phyloP scores from a whole-genome alignment of 2,797 vertebrate species.

The Remorina albescens region DNA sequence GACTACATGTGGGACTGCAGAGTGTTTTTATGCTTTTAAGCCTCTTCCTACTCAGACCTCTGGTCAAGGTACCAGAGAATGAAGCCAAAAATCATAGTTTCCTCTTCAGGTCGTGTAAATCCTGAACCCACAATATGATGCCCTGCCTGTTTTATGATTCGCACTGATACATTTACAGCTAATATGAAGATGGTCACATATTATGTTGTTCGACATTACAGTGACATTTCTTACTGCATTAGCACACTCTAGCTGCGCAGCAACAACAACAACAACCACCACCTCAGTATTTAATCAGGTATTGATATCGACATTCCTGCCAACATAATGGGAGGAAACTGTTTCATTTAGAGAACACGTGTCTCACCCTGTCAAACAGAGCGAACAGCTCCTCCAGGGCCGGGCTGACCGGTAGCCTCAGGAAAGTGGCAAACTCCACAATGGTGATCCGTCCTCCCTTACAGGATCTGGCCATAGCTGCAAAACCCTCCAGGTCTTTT shows the following conservation, averaged over 20 bases:
- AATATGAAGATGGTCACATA: neutral
- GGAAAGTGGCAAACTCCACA: conserved; percentile 91
- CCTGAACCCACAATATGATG: conserved; percentile 9
- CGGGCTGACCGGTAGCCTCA: conserved; percentile 92
- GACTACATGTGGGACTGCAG: neutral
- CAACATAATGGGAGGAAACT: too few relatives aligned
- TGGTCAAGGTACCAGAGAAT: conserved; percentile 4
- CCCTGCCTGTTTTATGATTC: neutral
- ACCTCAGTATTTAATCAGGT: neutral
- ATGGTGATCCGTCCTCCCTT: conserved; percentile 95
- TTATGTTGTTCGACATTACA: neutral
- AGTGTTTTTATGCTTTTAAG: conserved; percentile 10
- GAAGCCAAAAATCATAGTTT: conserved; percentile 34
- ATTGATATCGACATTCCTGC: too few relatives aligned
- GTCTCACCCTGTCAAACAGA: conserved; percentile 95
- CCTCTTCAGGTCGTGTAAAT: conserved; percentile 12
- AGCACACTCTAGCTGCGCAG: neutral
- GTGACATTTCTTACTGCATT: neutral
- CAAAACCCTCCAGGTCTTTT: conserved; percentile 92
- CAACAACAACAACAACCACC: neutral
- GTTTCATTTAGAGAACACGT: neutral
- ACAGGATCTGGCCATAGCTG: conserved; percentile 89
- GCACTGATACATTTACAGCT: neutral
- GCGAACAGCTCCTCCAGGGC: conserved; percentile 91
- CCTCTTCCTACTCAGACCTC: conserved; percentile 1